Evolutionary conservation across 1,140 invertebrate genomes (phyloP).

Genomic region (Drosophila bocki): DNA sequence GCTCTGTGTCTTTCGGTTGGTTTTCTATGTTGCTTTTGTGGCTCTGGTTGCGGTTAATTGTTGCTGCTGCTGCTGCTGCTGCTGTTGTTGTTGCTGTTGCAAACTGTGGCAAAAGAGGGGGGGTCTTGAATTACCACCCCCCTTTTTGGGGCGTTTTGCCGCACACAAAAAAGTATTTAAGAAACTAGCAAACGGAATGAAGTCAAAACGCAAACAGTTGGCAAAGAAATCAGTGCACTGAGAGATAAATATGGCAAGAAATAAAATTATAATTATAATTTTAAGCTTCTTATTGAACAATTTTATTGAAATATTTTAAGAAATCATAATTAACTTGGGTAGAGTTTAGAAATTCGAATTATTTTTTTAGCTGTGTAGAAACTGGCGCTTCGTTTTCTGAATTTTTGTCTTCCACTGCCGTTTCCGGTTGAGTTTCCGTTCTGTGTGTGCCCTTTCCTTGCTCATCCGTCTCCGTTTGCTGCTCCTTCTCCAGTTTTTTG

Average conservation of each 20-base stretch:
- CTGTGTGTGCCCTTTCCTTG: neutral
- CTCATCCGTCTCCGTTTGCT: slow-evolving; percentile 22
- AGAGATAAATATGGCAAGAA: neutral
- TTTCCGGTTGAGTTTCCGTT: slow-evolving; percentile 4
- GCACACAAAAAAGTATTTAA: slow-evolving; percentile 75
- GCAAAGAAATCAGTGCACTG: slow-evolving; percentile 25
- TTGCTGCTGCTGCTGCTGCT: slow-evolving; percentile 26
- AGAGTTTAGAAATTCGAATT: neutral
- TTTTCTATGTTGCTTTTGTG: slow-evolving; percentile 21
- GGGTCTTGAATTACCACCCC: slow-evolving; percentile 5
- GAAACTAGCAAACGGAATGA: slow-evolving; percentile 58
- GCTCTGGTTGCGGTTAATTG: slow-evolving; percentile 59
- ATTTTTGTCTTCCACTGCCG: slow-evolving; percentile 1
- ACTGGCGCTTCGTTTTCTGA: slow-evolving; percentile 36
- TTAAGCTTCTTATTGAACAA: neutral
- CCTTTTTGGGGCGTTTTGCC: neutral
- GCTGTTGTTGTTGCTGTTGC: slow-evolving; percentile 6
- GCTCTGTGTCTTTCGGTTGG: slow-evolving; percentile 12
- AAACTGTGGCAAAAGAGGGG: neutral
- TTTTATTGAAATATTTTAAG: neutral
- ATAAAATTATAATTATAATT: neutral
- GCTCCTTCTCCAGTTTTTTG: slow-evolving; percentile 18
- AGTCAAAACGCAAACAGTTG: slow-evolving; percentile 22
- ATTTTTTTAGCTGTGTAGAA: slow-evolving; percentile 6
- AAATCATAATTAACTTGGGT: too few species aligned